These are phyloP conservation scores for Platyrinchus mystaceus DNA, from an alignment of 2,797 vertebrate genomes.

Conservation along the genomic window DNA sequence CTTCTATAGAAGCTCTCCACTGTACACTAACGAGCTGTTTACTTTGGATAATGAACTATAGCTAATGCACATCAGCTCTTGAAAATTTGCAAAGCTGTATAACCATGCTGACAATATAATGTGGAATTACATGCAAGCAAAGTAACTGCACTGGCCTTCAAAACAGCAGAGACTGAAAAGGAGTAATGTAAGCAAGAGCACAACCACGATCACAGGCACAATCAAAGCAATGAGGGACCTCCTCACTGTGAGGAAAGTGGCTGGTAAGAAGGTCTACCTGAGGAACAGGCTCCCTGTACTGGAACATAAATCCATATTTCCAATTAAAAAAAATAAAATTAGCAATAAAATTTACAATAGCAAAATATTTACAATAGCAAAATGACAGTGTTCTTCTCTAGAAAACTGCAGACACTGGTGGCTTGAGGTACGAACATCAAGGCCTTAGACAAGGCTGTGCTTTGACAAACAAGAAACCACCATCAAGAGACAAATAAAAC, in stretches of 20 bases:
- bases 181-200: neutral
- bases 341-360: neutral
- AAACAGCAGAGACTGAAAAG: neutral
- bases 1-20: neutral
- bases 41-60: neutral
- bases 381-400: neutral
- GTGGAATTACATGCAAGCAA: neutral
- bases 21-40: neutral
- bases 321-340: neutral
- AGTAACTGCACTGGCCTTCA: rapidly evolving
- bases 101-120: rapidly evolving
- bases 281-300: neutral
- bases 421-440: neutral
- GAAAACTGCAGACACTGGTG: neutral
- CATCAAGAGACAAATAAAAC: neutral
- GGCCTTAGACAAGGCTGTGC: neutral
- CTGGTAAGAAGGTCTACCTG: too few relatives aligned
- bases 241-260: neutral
- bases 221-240: neutral
- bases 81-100: neutral
- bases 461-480: neutral
- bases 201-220: neutral
- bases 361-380: neutral
- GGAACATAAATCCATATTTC: neutral
- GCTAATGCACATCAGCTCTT: neutral